Percentiles rank a stretch among this genome's conserved stretches.
Evolutionary conservation across 2,113 vertebrate genomes (phyloP).

Genomic region (Zosterops japonicus): DNA sequence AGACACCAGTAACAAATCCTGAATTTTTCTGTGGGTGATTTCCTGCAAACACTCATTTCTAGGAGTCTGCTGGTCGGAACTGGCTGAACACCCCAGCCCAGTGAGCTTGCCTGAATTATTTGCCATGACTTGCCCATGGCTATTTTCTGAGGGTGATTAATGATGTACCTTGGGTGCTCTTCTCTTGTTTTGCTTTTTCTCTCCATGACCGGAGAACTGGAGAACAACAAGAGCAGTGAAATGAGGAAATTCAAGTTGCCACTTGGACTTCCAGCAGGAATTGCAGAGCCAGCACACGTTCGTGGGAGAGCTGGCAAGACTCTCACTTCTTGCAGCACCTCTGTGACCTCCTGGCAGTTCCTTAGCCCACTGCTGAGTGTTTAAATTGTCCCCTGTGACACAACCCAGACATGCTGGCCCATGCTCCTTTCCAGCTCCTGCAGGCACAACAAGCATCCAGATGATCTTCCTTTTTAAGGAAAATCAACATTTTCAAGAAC

Average conservation of each 20-base stretch:
- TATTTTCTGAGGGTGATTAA: neutral
- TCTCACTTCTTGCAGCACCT: neutral
- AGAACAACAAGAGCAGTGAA: conserved; percentile 13
- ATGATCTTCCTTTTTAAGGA: neutral
- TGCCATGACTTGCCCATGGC: neutral
- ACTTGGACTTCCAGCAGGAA: conserved; percentile 5
- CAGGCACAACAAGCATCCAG: neutral
- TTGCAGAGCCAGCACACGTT: conserved; percentile 11
- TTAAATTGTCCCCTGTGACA: conserved; percentile 17
- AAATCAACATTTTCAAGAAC: neutral
- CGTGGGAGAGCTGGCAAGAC: conserved; percentile 6
- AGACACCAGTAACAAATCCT: neutral
- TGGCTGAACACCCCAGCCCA: neutral
- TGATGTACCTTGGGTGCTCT: neutral
- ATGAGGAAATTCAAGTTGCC: conserved; percentile 50
- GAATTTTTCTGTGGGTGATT: neutral
- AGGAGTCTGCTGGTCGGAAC: neutral
- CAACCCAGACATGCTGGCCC: neutral
- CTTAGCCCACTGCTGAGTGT: neutral
- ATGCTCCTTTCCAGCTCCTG: neutral
- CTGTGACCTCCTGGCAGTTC: conserved; percentile 18
- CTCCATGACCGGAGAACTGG: neutral
- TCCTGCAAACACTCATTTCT: conserved; percentile 8
- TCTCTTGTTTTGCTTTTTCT: conserved; percentile 31
- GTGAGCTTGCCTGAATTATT: neutral